Base-by-base conservation (phyloP, 2,888 invertebrate species). In the Azorinus chamasolen region DNA sequence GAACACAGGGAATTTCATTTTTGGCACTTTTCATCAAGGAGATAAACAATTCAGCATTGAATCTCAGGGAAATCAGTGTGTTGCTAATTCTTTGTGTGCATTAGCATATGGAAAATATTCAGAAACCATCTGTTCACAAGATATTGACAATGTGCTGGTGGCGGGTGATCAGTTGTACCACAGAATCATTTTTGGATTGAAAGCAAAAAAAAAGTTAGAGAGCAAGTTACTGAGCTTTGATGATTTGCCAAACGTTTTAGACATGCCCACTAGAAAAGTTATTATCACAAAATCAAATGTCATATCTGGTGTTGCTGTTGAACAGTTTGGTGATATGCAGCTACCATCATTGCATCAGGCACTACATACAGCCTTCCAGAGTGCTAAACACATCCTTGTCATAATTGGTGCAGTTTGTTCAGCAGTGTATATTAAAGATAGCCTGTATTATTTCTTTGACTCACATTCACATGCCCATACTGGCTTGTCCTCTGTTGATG, bases 361-460 rank as follows among this genome's bases (percentile, higher is more conserved):
- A 2, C 37, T 61, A 32, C 27, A 61, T 18, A 18, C 24, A 20
- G 37, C 50, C 14, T 50, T 61, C 20, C 3, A 18, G 50, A 32
- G n/a, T 48, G 10, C n/a, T 2, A 16, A 45, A 20, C 18, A 20
- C 18, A 2, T 37, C 1, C 20, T 50, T 32, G 37, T 66, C 8
- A 68, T 63, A 50, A 51, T 73, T 18, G 55, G 73, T 14, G 46
- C 66, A 55, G 12, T 69, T 24, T 74, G 63, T 46, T 63, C 68
- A 14, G 74, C 68, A 50, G 51, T 74, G 22, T n/a, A n/a, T n/a
- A n/a, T n/a, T n/a, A n/a, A n/a, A n/a, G n/a, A n/a, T n/a, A n/a
- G n/a, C n/a, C n/a, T n/a, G n/a, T n/a, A n/a, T n/a, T n/a, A n/a
- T n/a, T n/a, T n/a, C n/a, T n/a, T n/a, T n/a, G n/a, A n/a, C 27